phyloP scores from a whole-genome alignment of 2,888 invertebrate species.

The Pelosia muscerda region DNA sequence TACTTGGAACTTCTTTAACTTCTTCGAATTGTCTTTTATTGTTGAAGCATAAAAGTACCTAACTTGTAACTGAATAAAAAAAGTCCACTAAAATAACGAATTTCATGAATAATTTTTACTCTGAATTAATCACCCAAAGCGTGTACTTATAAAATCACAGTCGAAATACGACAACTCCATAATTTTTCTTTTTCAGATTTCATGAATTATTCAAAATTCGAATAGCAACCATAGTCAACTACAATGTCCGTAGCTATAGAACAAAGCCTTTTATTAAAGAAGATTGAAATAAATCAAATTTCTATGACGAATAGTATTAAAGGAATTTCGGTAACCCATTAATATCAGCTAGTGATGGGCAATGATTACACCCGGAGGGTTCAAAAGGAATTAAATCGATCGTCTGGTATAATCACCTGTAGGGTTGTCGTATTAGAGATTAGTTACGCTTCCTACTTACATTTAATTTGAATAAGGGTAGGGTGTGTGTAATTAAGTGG shows the following conservation, averaged over 20 bases:
- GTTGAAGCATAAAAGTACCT: slow-evolving; percentile 14
- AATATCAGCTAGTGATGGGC: slow-evolving; percentile 48
- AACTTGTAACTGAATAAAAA: not conserved
- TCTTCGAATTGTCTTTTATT: not conserved
- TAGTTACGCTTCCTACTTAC: slow-evolving; percentile 67
- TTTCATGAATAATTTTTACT: slow-evolving; percentile 2
- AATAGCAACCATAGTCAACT: slow-evolving; percentile 10
- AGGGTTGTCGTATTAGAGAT: slow-evolving; percentile 60
- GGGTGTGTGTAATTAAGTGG: not conserved
- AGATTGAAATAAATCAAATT: slow-evolving; percentile 62
- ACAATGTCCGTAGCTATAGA: slow-evolving; percentile 48
- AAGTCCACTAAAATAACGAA: not conserved
- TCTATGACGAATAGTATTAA: slow-evolving; percentile 63
- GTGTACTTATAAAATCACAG: slow-evolving; percentile 4
- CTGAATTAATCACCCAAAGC: not conserved
- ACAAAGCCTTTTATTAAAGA: slow-evolving; percentile 57
- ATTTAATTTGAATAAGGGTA: slow-evolving; percentile 20
- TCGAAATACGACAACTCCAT: not conserved
- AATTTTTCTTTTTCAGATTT: slow-evolving; percentile 2
- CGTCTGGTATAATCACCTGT: slow-evolving; percentile 35
- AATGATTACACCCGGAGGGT: slow-evolving; percentile 54
- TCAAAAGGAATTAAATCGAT: slow-evolving; percentile 51
- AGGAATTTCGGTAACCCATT: slow-evolving; percentile 58
- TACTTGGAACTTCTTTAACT: not conserved
- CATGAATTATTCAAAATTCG: slow-evolving; percentile 22